phyloP scores from a whole-genome alignment of 2,113 vertebrate species.

The Isurus oxyrinchus region DNA sequence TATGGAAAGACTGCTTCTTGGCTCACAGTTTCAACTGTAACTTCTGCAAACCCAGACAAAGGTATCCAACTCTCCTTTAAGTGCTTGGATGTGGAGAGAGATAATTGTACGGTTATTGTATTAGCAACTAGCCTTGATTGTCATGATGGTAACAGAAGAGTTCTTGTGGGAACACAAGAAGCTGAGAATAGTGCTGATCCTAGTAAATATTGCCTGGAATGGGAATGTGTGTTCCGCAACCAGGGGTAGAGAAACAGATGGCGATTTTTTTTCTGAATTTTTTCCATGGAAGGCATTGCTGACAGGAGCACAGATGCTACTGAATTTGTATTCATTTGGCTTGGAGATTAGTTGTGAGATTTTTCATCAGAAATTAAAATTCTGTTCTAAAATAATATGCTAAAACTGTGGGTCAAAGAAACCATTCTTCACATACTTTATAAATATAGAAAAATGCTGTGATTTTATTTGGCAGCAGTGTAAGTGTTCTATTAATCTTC shows the following conservation, averaged over 20 bases:
- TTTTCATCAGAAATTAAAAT: background rate
- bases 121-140: background rate
- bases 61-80: background rate
- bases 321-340: slow-evolving; percentile 13
- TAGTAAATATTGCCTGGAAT: background rate
- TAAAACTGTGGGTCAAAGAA: background rate
- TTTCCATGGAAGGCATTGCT: background rate
- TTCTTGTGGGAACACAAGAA: background rate
- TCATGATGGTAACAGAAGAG: background rate
- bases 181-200: background rate
- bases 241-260: slow-evolving; percentile 17
- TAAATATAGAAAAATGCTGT: background rate
- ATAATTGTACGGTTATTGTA: background rate
- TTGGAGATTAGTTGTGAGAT: slow-evolving; percentile 13
- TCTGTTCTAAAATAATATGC: background rate
- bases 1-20: background rate
- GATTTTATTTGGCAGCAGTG: background rate
- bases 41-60: background rate
- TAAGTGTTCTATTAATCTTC: background rate
- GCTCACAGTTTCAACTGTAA: background rate
- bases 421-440: background rate
- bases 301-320: slow-evolving; percentile 34
- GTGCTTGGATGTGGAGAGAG: background rate
- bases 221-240: background rate
- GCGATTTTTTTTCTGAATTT: background rate